Evolutionary conservation across 2,797 vertebrate genomes (phyloP), one percentile per base, ranked within the genome.

Genomic region (Champsocephalus esox): DNA sequence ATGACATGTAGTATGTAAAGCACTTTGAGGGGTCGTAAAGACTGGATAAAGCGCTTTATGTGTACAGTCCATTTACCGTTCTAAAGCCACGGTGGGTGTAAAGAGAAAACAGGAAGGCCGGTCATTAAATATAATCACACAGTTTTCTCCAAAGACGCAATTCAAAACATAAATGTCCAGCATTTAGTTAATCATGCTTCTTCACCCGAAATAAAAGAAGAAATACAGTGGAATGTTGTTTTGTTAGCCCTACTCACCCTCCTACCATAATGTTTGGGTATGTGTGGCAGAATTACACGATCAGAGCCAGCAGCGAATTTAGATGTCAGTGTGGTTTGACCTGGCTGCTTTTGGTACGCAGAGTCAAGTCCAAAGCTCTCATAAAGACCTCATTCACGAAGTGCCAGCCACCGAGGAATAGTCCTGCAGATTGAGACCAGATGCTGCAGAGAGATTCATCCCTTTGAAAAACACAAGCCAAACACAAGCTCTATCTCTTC

Each of bases 371-470:
- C 88, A 89, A 84, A 65, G 55, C 79, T 84, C 79, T 85, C 75
- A 90, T 89, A 90, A 93, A 88, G 85, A 68, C 75, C 83, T 84
- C 82, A 89, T 93, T 94, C 82, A 92, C 68, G 32, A 17, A 62
- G 66, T 87, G 84, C 82, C 92, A 93, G 82, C 60, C 75, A 57
- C 77, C 50, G 41, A 63, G 52, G 14, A 80, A 64, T 24, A 19
- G 62, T 14, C 65, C 82, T 55, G 80, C 78, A 60, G 75, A 91
- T 74, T 83, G 74, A 79, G 85, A 91, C 75, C 92, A 94, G 88
- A 94, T 92, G 89, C 73, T 67, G 63, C 71, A 64, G 77, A 9
- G 77, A 9, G 24, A 4, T 66, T 70, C 75, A 71, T 77, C 64
- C 52, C 57, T 64, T 65, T 11, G 56, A 54, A 74, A 55, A 70